Conservation (phyloP, 2,113 vertebrate species). For the Gavia stellata region DNA sequence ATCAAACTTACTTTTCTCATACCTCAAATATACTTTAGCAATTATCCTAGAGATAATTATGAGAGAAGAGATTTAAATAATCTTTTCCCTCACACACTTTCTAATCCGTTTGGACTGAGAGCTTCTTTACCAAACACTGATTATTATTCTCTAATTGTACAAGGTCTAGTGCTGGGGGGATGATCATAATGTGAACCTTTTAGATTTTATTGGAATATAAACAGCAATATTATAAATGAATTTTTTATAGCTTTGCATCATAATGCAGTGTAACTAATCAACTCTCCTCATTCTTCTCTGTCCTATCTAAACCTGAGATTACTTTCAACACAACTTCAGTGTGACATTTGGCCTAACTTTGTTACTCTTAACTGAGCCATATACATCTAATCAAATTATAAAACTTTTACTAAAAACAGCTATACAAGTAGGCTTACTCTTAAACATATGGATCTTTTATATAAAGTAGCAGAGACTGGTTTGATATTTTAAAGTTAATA, state of each 20-base stretch:
- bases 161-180: neutral
- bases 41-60: neutral
- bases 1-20: neutral
- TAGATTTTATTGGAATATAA: conserved; percentile 12
- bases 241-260: neutral
- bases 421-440: neutral
- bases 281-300: neutral
- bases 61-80: neutral
- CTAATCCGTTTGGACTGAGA: neutral
- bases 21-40: neutral
- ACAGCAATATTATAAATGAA: neutral
- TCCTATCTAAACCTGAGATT: neutral
- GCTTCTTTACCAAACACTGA: neutral
- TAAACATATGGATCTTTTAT: neutral
- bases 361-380: neutral
- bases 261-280: neutral
- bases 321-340: neutral
- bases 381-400: neutral
- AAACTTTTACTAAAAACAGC: neutral
- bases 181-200: neutral
- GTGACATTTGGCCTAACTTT: neutral
- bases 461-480: neutral
- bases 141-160: neutral
- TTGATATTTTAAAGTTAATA: neutral
- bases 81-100: neutral